phyloP scores from a whole-genome alignment of 2,888 invertebrate genomes.

The Euplagia quadripunctaria region DNA sequence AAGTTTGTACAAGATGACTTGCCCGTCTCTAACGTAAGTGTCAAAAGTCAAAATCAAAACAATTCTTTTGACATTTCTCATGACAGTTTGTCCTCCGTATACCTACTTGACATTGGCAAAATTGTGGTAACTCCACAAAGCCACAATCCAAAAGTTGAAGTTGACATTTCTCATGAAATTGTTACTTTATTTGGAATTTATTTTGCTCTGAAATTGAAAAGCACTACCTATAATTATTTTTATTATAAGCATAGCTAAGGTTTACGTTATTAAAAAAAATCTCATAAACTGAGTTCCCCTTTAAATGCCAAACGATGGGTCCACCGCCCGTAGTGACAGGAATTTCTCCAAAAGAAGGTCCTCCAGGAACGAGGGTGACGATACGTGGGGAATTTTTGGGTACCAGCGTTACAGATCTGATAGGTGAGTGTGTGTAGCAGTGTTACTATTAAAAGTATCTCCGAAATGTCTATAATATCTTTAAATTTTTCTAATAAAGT shows the following conservation, averaged over 20 bases:
- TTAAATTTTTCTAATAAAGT: constrained; percentile 10
- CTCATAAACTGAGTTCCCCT: not conserved
- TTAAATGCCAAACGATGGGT: constrained; percentile 81
- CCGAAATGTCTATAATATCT: too few relatives aligned
- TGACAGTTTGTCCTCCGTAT: too few relatives aligned
- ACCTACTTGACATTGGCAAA: too few relatives aligned
- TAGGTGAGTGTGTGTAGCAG: constrained; percentile 89
- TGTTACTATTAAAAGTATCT: too few relatives aligned
- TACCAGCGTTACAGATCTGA: constrained; percentile 93
- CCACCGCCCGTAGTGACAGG: constrained; percentile 97
- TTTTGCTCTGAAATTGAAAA: not conserved
- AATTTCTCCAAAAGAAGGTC: constrained; percentile 99
- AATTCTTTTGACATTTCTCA: not conserved
- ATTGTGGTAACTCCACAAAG: too few relatives aligned
- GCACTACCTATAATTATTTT: not conserved
- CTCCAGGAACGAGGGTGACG: constrained; percentile 97
- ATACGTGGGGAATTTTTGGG: constrained; percentile 99
- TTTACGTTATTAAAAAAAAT: not conserved
- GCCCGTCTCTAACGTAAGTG: too few relatives aligned
- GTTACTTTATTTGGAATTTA: too few relatives aligned
- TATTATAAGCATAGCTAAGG: not conserved
- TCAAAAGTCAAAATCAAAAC: constrained; percentile 3
- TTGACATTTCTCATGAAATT: too few relatives aligned
- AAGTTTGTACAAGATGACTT: too few relatives aligned
- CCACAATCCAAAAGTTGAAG: too few relatives aligned